phyloP scores from a whole-genome alignment of 2,888 invertebrate species.

The Halocaridina rubra region DNA sequence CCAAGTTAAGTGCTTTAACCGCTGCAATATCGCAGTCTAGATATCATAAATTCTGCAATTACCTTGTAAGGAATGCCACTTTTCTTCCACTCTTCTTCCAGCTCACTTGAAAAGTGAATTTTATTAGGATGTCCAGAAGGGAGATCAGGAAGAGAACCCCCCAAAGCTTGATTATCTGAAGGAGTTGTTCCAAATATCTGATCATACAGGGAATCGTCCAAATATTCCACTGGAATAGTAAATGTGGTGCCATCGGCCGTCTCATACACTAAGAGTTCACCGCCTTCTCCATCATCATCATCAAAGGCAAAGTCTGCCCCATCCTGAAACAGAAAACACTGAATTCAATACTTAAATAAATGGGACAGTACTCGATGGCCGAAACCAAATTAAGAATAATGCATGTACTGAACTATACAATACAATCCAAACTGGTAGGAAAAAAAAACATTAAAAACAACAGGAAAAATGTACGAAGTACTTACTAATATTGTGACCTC shows the following conservation, averaged over 20 bases:
- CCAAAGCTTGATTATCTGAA: constrained; percentile 21
- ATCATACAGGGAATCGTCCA: constrained; percentile 60
- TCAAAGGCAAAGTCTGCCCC: not conserved
- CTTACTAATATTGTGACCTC: too few relatives aligned
- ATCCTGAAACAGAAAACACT: not conserved
- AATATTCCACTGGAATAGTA: constrained; percentile 56
- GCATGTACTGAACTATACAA: too few relatives aligned
- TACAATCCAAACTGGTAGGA: too few relatives aligned
- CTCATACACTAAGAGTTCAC: constrained; percentile 52
- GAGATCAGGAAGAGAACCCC: constrained; percentile 61
- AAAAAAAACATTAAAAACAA: too few relatives aligned
- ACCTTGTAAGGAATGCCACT: constrained; percentile 58
- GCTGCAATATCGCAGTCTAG: too few relatives aligned
- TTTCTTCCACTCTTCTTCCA: constrained; percentile 51
- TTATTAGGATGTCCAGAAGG: constrained; percentile 43
- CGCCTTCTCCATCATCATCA: constrained; percentile 38
- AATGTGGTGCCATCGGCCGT: constrained; percentile 53
- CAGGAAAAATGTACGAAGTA: too few relatives aligned
- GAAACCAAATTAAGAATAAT: too few relatives aligned
- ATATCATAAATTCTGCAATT: not conserved
- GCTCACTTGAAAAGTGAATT: constrained; percentile 36
- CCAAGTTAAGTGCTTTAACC: too few relatives aligned
- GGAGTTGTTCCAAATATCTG: constrained; percentile 56
- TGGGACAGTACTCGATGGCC: too few relatives aligned
- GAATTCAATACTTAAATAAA: too few relatives aligned